Conservation (phyloP, 2,797 vertebrate genomes). For the Erpetoichthys calabaricus region DNA sequence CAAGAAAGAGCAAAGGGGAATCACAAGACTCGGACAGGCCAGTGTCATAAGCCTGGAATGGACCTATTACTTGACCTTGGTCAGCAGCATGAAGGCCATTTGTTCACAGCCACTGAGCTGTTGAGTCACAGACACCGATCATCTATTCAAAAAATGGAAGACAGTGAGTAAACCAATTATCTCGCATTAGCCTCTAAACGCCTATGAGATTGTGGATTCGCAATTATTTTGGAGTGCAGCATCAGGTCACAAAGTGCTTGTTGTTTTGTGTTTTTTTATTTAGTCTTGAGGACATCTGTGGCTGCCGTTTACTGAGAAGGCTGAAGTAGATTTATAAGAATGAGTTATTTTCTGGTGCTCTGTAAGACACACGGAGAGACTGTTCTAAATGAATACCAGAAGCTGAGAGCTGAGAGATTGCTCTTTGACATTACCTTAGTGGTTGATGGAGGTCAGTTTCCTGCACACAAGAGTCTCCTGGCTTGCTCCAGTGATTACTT, state of each 20-base stretch:
- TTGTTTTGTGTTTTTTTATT: too few species aligned
- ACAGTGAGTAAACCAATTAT: background rate
- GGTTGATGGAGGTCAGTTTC: slow-evolving; percentile 66
- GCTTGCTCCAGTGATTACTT: slow-evolving; percentile 91
- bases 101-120: background rate
- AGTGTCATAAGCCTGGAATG: slow-evolving; percentile 13
- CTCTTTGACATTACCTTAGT: slow-evolving; percentile 81
- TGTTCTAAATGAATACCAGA: slow-evolving; percentile 71
- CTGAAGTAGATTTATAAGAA: slow-evolving; percentile 20
- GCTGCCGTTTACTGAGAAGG: too few species aligned
- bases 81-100: background rate
- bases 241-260: background rate
- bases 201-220: slow-evolving; percentile 8
- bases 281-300: too few species aligned
- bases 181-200: slow-evolving; percentile 13
- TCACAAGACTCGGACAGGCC: slow-evolving; percentile 9
- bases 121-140: background rate
- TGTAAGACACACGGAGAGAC: slow-evolving; percentile 64
- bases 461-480: slow-evolving; percentile 75
- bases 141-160: slow-evolving; percentile 1
- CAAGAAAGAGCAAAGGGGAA: slow-evolving; percentile 14
- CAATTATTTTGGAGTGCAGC: slow-evolving; percentile 10
- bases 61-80: slow-evolving; percentile 1
- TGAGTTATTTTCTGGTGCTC: slow-evolving; percentile 83
- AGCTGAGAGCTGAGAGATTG: slow-evolving; percentile 59